Evolutionary conservation across 2,888 invertebrate genomes (phyloP).

Genomic region (Flexamia atlantica): DNA sequence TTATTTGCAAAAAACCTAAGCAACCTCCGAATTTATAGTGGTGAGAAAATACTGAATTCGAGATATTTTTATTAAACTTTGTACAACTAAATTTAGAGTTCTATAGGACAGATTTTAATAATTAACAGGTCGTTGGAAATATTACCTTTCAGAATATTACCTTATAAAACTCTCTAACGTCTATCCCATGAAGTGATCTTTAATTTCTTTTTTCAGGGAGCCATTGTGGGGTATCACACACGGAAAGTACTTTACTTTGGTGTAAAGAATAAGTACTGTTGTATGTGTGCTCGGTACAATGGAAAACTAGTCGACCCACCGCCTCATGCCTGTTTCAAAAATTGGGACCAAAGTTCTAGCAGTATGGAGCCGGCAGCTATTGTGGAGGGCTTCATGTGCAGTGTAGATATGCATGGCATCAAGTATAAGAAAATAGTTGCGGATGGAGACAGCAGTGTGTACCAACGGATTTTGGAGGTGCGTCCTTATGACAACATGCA

Average conservation of each 20-base stretch:
- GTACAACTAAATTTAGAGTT: no score
- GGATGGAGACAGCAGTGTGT: constrained; percentile 73
- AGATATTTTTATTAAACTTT: no score
- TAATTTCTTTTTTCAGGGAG: constrained; percentile 17
- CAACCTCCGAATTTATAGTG: no score
- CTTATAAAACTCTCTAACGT: no score
- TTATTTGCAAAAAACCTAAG: no score
- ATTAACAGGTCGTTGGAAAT: no score
- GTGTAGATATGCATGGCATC: constrained; percentile 52
- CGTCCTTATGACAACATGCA: constrained; percentile 68
- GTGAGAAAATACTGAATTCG: no score
- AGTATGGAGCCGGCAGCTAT: constrained; percentile 53
- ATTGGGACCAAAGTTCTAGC: constrained; percentile 4
- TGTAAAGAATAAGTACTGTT: constrained; percentile 37
- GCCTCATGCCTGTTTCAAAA: constrained; percentile 49
- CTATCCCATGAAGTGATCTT: no score
- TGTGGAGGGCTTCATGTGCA: constrained; percentile 35
- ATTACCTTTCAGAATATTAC: no score
- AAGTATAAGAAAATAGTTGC: constrained; percentile 69
- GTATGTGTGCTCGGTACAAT: constrained; percentile 3
- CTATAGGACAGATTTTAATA: no score
- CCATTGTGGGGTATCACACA: neutral
- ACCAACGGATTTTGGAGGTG: constrained; percentile 68
- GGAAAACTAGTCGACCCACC: neutral
- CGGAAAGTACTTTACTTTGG: neutral